These are phyloP conservation scores for Cassiopea andromeda DNA, from an alignment of 30 jellyfish, hydroid and myxozoan genomes.

Conservation along the genomic window DNA sequence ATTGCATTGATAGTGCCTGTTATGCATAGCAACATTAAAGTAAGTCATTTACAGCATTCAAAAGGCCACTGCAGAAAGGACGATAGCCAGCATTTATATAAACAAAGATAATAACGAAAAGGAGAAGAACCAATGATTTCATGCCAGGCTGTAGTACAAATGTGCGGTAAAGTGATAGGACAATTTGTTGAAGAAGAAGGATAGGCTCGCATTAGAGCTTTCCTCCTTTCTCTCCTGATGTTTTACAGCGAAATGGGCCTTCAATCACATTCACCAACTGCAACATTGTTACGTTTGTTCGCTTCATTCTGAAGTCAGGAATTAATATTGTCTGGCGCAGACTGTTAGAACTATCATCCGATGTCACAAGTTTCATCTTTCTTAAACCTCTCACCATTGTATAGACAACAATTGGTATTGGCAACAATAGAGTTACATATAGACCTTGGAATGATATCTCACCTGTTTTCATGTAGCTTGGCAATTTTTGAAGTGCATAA, in stretches of 20 bases:
- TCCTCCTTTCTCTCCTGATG: background rate
- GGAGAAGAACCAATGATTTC: constrained; percentile 1
- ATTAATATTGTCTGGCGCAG: background rate
- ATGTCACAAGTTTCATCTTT: background rate
- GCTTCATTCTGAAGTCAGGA: background rate
- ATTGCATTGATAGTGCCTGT: background rate
- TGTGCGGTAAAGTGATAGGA: background rate
- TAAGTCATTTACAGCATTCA: background rate
- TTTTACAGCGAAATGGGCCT: constrained; percentile 7
- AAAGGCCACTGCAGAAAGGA: constrained; percentile 1
- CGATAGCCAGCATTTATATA: background rate
- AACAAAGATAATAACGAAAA: background rate
- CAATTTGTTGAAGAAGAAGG: background rate
- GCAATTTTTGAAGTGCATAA: background rate
- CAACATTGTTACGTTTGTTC: background rate
- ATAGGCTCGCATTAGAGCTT: constrained; percentile 7
- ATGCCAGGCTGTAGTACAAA: background rate
- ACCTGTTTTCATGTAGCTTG: background rate
- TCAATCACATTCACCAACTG: background rate
- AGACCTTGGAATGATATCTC: constrained; percentile 5
- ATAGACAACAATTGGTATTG: constrained; percentile 9
- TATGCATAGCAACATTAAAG: background rate
- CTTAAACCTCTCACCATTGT: background rate
- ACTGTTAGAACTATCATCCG: background rate
- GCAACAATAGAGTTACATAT: constrained; percentile 29